Base-by-base conservation (phyloP, 2,113 vertebrate species). In the Tupaia chinensis region DNA sequence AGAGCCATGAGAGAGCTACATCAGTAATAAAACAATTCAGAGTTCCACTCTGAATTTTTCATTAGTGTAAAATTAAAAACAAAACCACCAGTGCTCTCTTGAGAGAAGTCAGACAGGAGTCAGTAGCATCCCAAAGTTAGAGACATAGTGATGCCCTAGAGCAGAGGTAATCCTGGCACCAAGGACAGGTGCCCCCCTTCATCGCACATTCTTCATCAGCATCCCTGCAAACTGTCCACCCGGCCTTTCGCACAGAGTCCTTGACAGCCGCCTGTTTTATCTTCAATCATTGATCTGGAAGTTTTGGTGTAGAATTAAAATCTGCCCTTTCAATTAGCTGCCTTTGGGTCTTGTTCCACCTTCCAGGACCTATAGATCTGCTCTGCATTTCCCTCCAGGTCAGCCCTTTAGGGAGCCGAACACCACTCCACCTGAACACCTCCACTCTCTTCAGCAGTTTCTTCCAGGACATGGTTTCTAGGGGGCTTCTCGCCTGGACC, bases 61-160 rank as follows among this genome's bases (percentile, higher is more conserved):
- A 15, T 91, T 34, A 58, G 3, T 84, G 44, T 89, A 81, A 94
- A 89, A 81, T 53, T 72, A 19, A 85, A 87, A 91, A 53, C 29
- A 79, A 85, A 77, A 63, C 32, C 20, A 44, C 16, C 11, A 53
- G 32, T 22, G 0, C 4, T 94, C n/a, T 95, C 20, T n/a, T n/a
- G 8, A 94, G 68, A 23, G 44, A 70, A 73, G 22, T 34, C 32
- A 60, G 76, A 77, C 32, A 73, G 72, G 61, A 88, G n/a, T 60
- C 66, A 44, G 3, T 2, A 92, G 73, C 87, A 69, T 65, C 58
- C 56, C 72, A 54, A 77, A 25, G 16, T 44, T 58, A 68, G 79
- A 73, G 73, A 73, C 76, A 73, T 29, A 69, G 69, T 29, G 72
- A 65, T 90, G 77, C 12, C 72, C 60, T 58, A 23, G 61, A 58